A percentile compares a stretch with the other conserved stretches of the same genome.
Conservation (phyloP, 1,140 invertebrate genomes). For the Eufriesea mexicana region DNA sequence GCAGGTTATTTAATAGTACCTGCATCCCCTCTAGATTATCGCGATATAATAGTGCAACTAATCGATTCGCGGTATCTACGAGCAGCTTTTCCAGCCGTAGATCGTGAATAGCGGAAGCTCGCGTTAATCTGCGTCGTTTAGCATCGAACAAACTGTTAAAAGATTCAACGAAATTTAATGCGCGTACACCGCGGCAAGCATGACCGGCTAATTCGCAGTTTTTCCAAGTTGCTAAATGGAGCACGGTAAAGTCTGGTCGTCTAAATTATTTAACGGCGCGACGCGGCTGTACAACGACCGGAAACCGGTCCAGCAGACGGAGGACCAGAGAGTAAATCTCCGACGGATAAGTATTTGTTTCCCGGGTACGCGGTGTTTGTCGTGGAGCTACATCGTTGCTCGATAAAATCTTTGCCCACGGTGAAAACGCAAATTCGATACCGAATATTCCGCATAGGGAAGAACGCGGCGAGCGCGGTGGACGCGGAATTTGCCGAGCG, state of each 20-base stretch:
- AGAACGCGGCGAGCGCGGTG: not conserved
- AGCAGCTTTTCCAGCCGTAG: not conserved
- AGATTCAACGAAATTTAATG: not conserved
- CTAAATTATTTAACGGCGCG: not conserved
- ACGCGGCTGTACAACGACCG: not conserved
- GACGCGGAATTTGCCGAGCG: not conserved
- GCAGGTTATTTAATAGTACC: slow-evolving; percentile 10
- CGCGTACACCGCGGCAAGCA: not conserved
- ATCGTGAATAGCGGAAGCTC: not conserved
- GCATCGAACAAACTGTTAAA: not conserved
- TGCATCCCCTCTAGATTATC: slow-evolving; percentile 23
- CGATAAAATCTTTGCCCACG: not conserved
- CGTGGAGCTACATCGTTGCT: not conserved
- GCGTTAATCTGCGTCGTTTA: not conserved
- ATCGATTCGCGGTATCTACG: slow-evolving; percentile 4
- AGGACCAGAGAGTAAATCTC: not conserved
- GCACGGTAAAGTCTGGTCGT: no score
- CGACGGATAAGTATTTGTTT: not conserved
- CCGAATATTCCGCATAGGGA: no score
- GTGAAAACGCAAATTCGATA: not conserved
- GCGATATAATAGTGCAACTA: not conserved
- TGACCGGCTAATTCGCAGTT: not conserved
- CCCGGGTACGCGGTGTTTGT: not conserved
- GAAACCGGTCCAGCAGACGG: not conserved
- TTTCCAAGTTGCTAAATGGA: no score